phyloP scores from a whole-genome alignment of 2,888 invertebrate genomes.

The Apamea monoglypha region DNA sequence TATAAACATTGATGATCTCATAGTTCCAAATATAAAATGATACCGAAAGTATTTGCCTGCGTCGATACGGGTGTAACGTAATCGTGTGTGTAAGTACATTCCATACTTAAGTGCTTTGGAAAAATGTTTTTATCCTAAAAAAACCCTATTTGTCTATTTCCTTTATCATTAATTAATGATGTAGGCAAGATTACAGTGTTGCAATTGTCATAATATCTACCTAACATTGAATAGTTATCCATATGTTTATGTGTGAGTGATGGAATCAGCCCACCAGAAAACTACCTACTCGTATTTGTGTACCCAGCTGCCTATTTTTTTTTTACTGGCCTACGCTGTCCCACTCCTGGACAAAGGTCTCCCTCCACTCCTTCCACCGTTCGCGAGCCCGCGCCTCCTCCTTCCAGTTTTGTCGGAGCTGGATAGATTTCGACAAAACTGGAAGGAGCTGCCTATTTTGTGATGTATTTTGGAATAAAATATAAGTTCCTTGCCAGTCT shows the following conservation, averaged over 20 bases:
- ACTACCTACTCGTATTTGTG: not conserved
- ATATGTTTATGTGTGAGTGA: not conserved
- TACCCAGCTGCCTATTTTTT: not conserved
- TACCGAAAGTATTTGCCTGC: constrained; percentile 38
- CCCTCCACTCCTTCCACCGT: too few relatives aligned
- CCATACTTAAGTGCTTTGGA: not conserved
- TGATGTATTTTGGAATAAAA: not conserved
- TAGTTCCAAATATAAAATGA: constrained; percentile 53
- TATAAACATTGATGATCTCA: constrained; percentile 47
- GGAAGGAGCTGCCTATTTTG: not conserved
- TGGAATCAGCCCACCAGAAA: not conserved
- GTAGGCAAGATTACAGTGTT: not conserved
- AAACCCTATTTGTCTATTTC: not conserved
- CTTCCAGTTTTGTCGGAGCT: too few relatives aligned
- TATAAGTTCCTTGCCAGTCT: not conserved
- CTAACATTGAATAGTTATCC: not conserved
- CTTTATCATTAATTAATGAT: not conserved
- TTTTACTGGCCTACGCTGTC: too few relatives aligned
- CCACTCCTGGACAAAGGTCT: too few relatives aligned
- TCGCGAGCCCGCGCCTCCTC: too few relatives aligned
- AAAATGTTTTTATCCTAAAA: too few relatives aligned
- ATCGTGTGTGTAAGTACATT: constrained; percentile 4
- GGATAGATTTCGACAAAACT: too few relatives aligned
- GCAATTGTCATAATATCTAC: not conserved
- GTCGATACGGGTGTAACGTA: constrained; percentile 17